Base-by-base conservation (phyloP, 2,888 invertebrate genomes). In the Pseudococcus longispinus region DNA sequence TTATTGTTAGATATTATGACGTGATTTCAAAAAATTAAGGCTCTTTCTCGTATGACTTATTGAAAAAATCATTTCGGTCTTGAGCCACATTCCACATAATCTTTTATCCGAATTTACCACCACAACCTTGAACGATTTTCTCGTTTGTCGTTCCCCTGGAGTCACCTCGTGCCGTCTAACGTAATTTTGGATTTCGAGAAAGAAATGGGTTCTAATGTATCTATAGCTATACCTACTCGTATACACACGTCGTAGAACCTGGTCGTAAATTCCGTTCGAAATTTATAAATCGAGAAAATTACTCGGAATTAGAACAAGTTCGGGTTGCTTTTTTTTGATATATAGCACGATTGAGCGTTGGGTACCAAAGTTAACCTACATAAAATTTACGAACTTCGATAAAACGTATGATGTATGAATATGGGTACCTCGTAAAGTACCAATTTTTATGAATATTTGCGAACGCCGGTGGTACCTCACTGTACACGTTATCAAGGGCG, bases 381-480 rank as follows among this genome's bases (percentile, higher is more conserved):
- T 80, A 20, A 80, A 80, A 80, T 80, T 80, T 80, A 80, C 42
- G 77, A 42, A 80, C n/a, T 80, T 80, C 42, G 42, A 80, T 80
- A 80, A 80, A 80, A 42, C 42, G 42, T 8, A 29, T 37, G 37
- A 80, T 42, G 77, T 80, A 80, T 42, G 42, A 37, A 80, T 20
- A 80, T 18, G 42, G 32, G 42, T 23, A 26, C 20, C 77, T 80
- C 77, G 42, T 42, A 80, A 80, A 80, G 42, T 13, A 20, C 37
- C 20, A 80, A 80, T 15, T 80, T 80, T 80, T 80, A 80, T 42
- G 37, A 37, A 42, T 80, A 80, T 37, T 80, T 29, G 77, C 42
- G 1, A 80, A 80, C 42, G 42, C 1, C 26, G 15, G 29, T 80
- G 42, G 70, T 70, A 32, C 70, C 70, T 18, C 18, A 70, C 29